Evolutionary conservation across 2,888 invertebrate genomes (phyloP).

Genomic region (Xestia c-nigrum): DNA sequence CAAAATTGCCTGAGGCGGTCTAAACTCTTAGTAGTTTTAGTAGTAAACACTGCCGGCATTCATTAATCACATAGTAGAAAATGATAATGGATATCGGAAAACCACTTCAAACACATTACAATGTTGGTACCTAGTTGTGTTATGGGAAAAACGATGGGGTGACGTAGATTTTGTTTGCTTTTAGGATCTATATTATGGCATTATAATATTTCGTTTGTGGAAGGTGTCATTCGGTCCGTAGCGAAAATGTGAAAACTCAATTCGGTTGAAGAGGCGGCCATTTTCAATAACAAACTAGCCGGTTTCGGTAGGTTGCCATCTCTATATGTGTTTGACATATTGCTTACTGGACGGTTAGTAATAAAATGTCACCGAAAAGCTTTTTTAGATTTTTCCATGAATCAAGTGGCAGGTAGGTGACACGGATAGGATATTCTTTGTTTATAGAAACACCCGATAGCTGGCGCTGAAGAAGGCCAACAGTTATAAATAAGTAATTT

Average conservation of each 20-base stretch:
- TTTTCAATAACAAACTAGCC: too few species aligned
- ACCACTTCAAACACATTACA: constrained; percentile 38
- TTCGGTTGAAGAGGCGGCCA: background rate
- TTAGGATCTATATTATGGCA: background rate
- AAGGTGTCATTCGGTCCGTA: background rate
- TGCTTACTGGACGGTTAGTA: too few species aligned
- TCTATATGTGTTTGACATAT: too few species aligned
- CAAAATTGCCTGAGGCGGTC: constrained; percentile 31
- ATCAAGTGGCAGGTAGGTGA: too few species aligned
- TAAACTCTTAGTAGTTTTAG: constrained; percentile 24
- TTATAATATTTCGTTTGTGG: background rate
- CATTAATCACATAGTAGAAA: constrained; percentile 53
- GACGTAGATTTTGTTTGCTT: constrained; percentile 7
- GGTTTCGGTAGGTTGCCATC: too few species aligned
- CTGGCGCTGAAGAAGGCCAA: too few species aligned
- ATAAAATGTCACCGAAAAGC: too few species aligned
- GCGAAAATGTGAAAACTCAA: background rate
- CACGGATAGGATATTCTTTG: too few species aligned
- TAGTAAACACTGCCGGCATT: constrained; percentile 23
- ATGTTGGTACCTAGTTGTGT: constrained; percentile 8
- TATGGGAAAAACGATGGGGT: constrained; percentile 54
- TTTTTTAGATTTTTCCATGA: too few species aligned
- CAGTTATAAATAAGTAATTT: too few species aligned
- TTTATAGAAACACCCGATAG: too few species aligned
- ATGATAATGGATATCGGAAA: constrained; percentile 59